Conservation (phyloP, 2,797 vertebrate genomes). For the Falco berigora region DNA sequence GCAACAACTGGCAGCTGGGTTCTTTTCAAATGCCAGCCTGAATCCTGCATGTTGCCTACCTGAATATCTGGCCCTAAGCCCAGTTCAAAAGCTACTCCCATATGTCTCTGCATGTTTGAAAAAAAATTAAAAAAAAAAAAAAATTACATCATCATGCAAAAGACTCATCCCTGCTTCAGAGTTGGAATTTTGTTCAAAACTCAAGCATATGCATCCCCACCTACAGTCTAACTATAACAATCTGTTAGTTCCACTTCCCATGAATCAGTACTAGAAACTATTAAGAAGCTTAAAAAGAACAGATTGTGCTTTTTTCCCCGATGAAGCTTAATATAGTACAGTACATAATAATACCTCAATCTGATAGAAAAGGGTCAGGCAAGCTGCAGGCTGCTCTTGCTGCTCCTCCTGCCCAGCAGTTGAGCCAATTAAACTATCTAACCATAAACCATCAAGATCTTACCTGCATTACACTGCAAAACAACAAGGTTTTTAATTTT, state of each 20-base stretch:
- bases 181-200: conserved; percentile 11
- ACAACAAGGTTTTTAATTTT: neutral
- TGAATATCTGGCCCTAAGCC: neutral
- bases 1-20: neutral
- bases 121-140: neutral
- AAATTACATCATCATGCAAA: neutral
- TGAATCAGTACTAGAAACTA: conserved; percentile 40
- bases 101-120: neutral
- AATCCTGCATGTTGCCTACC: neutral
- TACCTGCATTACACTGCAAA: neutral
- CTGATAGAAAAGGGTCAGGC: conserved; percentile 18
- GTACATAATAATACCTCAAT: conserved; percentile 20
- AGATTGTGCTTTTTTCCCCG: conserved; percentile 43
- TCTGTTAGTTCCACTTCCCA: conserved; percentile 32
- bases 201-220: neutral
- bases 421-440: neutral
- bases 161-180: neutral
- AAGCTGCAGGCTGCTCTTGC: neutral
- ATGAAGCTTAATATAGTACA: conserved; percentile 35
- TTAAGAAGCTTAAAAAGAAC: conserved; percentile 54
- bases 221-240: conserved; percentile 26
- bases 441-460: neutral
- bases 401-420: neutral
- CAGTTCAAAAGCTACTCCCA: neutral
- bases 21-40: neutral